These are phyloP conservation scores for Andrena trimmerana DNA, from an alignment of 2,888 invertebrate species.

Conservation along the genomic window DNA sequence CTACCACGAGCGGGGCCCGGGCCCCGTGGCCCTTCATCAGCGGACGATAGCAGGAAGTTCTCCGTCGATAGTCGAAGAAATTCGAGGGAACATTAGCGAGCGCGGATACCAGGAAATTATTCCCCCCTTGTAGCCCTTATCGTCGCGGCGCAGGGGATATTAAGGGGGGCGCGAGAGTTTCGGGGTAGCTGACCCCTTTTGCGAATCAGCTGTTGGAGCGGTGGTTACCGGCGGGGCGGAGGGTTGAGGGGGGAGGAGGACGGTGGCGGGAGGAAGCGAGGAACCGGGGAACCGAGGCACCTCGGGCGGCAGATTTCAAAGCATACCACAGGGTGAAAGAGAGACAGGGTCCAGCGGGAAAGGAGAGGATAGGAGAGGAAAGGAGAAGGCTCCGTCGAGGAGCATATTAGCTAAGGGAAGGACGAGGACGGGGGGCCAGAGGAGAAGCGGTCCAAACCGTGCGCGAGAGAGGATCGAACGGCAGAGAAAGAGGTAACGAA, in stretches of 20 bases:
- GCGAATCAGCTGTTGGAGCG: slow-evolving; percentile 78
- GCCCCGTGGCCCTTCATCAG: too few species aligned
- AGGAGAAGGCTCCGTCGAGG: slow-evolving; percentile 70
- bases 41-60: not conserved
- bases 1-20: too few species aligned
- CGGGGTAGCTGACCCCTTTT: slow-evolving; percentile 76
- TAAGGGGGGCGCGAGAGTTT: slow-evolving; percentile 33
- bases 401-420: slow-evolving; percentile 25
- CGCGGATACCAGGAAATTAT: slow-evolving; percentile 46
- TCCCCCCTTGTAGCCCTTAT: slow-evolving; percentile 36
- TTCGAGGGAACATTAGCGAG: slow-evolving; percentile 11
- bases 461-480: slow-evolving; percentile 15
- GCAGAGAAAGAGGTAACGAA: slow-evolving; percentile 18
- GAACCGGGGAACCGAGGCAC: slow-evolving; percentile 30
- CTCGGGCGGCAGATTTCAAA: slow-evolving; percentile 76
- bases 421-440: slow-evolving; percentile 8
- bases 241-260: not conserved
- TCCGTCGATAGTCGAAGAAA: slow-evolving; percentile 2
- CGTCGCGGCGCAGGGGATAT: slow-evolving; percentile 41
- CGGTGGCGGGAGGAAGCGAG: slow-evolving; percentile 10
- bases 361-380: slow-evolving; percentile 44
- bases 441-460: slow-evolving; percentile 27
- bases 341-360: slow-evolving; percentile 38
- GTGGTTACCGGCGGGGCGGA: slow-evolving; percentile 40
- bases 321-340: slow-evolving; percentile 72